phyloP scores from a whole-genome alignment of 23 tunicate genomes.

The Clavelina lepadiformis region DNA sequence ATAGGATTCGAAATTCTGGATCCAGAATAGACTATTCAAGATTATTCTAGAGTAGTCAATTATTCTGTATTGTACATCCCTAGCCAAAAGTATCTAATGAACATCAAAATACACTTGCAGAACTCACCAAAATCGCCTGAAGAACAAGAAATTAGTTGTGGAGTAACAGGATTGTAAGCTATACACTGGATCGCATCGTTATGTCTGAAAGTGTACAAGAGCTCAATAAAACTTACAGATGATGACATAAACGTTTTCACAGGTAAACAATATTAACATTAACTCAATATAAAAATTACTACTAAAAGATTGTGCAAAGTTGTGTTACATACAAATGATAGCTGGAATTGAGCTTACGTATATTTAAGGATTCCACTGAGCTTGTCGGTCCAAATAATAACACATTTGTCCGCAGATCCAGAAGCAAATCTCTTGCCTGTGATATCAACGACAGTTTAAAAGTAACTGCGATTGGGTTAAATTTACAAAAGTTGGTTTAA shows the following conservation, averaged over 20 bases:
- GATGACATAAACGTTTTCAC: no score
- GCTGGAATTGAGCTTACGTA: no score
- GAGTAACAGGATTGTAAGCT: conserved; percentile 81
- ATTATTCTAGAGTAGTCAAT: no score
- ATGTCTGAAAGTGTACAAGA: conserved; percentile 46
- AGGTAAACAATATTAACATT: no score
- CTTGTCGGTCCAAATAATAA: conserved; percentile 86
- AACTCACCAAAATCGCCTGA: conserved; percentile 74
- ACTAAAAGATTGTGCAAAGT: background rate
- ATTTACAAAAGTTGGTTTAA: background rate
- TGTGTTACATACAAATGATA: background rate
- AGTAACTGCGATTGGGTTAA: no score
- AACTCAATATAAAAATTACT: no score
- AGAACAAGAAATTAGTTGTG: conserved; percentile 78
- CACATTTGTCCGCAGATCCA: conserved; percentile 84
- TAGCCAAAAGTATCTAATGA: no score
- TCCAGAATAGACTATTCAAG: no score
- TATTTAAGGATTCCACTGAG: conserved; percentile 77
- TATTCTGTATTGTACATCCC: no score
- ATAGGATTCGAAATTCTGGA: no score
- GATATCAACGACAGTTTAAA: background rate
- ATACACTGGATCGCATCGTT: conserved; percentile 87
- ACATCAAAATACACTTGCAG: background rate
- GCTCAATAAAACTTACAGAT: background rate
- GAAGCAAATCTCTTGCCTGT: conserved; percentile 88